Conservation (phyloP, 2,888 invertebrate species). For the Spicauda simplicius region DNA sequence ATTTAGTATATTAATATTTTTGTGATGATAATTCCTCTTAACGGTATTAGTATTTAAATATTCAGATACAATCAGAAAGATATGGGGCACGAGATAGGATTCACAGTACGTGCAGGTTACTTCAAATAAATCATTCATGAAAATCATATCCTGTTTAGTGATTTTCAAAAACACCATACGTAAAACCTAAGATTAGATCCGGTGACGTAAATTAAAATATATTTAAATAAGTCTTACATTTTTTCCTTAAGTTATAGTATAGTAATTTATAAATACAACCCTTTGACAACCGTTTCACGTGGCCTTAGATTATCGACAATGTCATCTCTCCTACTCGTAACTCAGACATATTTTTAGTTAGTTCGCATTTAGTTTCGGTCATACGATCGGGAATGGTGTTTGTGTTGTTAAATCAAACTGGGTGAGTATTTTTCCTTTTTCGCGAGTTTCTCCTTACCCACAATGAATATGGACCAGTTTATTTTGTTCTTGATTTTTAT, state of each 20-base stretch:
- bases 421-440: not conserved
- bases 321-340: not conserved
- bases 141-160: not conserved
- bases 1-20: no score
- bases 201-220: no score
- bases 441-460: no score
- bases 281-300: not conserved
- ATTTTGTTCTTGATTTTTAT: no score
- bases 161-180: not conserved
- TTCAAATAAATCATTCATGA: not conserved
- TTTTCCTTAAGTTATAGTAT: no score
- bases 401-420: not conserved
- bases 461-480: no score
- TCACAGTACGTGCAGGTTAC: not conserved
- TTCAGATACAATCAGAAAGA: not conserved
- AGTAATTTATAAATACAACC: no score
- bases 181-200: not conserved
- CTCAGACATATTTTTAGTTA: not conserved
- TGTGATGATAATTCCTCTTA: not conserved
- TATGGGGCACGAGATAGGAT: not conserved
- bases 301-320: not conserved
- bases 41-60: not conserved
- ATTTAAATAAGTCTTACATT: no score
- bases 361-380: not conserved
- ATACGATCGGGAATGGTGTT: not conserved